Evolutionary conservation across 2,113 vertebrate species (phyloP), one percentile per base, ranked within the genome.

Genomic region (Peucedramus taeniatus): DNA sequence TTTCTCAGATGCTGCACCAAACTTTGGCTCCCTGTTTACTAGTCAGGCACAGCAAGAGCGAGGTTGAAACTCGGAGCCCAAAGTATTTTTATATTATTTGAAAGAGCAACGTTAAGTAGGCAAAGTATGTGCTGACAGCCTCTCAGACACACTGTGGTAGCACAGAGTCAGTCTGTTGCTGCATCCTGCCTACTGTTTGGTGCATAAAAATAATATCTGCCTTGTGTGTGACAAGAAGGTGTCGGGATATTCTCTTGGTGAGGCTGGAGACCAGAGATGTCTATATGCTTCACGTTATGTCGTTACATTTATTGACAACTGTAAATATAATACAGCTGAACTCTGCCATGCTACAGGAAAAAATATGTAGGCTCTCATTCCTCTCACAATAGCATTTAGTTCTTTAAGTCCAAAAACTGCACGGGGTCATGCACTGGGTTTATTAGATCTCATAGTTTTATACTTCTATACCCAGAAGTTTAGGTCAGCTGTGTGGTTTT

Each of bases 111-210:
- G 31, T 91, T 83, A 92, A 96, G 81, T 82, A 95, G 91, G 84
- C 93, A 91, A 95, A 97, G 89, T 93, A 91, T 63, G 93, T 94
- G 95, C 94, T 96, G 94, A 97, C 95, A 96, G 96, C 91, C 94
- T 97, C 95, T 96, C 95, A 96, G 96, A 97, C 95, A 60, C 76
- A 15, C 91, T 91, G 89, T 87, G 93, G 95, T 96, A 89, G 91
- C 89, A 89, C 87, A 49, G 94, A 96, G 87, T 95, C 94, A 93
- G 96, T 89, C 96, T 97, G 95, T 96, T 95, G 89, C 94, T 65
- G 83, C 93, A 95, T 97, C 94, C 90, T 96, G 92, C 94, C 93
- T 95, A 89, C 96, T 69, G 88, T 93, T 94, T 83, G 57, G 65
- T 79, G 93, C 83, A 87, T 80, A 92, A 94, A 96, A 96, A 97